Percentiles rank a stretch among this genome's conserved stretches.
Conservation (phyloP, 2,113 vertebrate species). For the Polypterus senegalus region DNA sequence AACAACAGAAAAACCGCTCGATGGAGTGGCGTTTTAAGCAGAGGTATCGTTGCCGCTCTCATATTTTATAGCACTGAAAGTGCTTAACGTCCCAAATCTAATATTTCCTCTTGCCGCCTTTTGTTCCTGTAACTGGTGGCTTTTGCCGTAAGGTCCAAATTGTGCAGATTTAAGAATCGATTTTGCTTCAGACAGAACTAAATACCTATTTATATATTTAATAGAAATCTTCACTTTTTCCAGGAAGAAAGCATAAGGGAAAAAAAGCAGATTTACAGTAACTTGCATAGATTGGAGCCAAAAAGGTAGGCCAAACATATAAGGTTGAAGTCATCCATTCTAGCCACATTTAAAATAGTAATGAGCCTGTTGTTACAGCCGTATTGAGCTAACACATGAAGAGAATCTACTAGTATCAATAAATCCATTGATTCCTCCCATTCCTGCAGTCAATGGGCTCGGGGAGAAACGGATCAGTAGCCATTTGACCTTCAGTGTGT, state of each 20-base stretch:
- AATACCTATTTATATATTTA: not conserved
- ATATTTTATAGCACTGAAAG: no score
- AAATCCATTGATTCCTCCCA: conserved; percentile 66
- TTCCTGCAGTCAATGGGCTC: conserved; percentile 64
- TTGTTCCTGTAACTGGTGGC: not conserved
- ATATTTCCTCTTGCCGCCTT: not conserved
- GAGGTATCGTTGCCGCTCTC: no score
- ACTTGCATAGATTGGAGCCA: conserved; percentile 2
- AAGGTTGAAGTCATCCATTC: conserved; percentile 9
- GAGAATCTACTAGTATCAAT: conserved; percentile 62
- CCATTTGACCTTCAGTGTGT: conserved; percentile 79
- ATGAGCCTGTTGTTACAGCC: conserved; percentile 46
- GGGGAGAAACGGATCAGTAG: conserved; percentile 64
- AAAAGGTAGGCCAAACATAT: conserved; percentile 8
- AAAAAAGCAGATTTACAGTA: conserved; percentile 17
- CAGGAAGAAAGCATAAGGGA: not conserved
- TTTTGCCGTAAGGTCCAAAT: conserved; percentile 1
- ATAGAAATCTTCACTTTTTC: not conserved
- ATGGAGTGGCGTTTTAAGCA: no score
- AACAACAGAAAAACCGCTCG: no score
- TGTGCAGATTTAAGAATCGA: not conserved
- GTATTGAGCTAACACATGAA: conserved; percentile 58
- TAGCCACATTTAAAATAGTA: conserved; percentile 34
- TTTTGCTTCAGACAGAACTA: not conserved
- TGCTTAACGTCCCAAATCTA: no score